A percentile compares a stretch with the other conserved stretches of the same genome.
Evolutionary conservation across 1,140 invertebrate species (phyloP).

Genomic region (Elymnias hypermnestra): DNA sequence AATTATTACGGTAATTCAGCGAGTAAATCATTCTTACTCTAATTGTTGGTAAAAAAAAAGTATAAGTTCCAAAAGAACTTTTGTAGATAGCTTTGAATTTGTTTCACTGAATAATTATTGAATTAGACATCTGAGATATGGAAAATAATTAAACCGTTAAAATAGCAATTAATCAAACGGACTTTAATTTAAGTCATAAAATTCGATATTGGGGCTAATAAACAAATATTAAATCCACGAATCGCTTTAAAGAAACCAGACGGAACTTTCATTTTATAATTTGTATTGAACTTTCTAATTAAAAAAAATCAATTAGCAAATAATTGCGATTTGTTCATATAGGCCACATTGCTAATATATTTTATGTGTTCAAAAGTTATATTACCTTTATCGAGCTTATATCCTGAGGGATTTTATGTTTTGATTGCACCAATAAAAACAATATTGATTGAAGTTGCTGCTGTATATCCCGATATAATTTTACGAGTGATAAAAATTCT

Average conservation of each 20-base stretch:
- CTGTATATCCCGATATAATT: background rate
- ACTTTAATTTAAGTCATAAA: constrained; percentile 18
- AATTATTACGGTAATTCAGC: too few relatives aligned
- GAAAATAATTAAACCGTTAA: constrained; percentile 14
- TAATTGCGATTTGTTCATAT: constrained; percentile 6
- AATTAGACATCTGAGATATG: constrained; percentile 7
- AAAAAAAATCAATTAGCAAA: constrained; percentile 15
- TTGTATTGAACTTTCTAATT: constrained; percentile 7
- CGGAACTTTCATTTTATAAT: constrained; percentile 1
- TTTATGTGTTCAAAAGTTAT: background rate
- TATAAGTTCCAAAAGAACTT: too few relatives aligned
- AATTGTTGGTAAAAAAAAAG: too few relatives aligned
- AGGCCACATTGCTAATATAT: background rate
- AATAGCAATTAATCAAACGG: constrained; percentile 16
- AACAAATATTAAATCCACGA: constrained; percentile 17
- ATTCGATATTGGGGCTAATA: constrained; percentile 10
- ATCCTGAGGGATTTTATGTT: constrained; percentile 4
- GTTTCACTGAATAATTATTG: constrained; percentile 4
- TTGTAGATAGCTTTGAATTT: too few relatives aligned
- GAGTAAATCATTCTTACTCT: too few relatives aligned
- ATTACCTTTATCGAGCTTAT: background rate
- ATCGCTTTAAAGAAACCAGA: constrained; percentile 10
- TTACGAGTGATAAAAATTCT: constrained; percentile 11
- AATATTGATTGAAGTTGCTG: background rate
- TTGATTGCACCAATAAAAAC: constrained; percentile 2